Percentiles rank a stretch among this genome's conserved stretches.
phyloP scores from a whole-genome alignment of 2,888 invertebrate genomes.

The Agrochola macilenta region DNA sequence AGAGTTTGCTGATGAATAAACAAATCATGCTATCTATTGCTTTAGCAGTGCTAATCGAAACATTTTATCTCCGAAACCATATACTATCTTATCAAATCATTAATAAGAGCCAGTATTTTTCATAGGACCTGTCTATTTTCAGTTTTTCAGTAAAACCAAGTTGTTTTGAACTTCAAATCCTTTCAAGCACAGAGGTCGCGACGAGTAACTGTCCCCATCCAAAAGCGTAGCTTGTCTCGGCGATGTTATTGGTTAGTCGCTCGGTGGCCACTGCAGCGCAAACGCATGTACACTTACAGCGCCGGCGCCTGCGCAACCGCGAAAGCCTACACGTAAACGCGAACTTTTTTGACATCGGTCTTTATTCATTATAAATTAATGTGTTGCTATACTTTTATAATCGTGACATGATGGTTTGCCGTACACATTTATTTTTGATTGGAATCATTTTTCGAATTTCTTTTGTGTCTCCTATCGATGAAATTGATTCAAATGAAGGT shows the following conservation, averaged over 20 bases:
- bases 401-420: conserved; percentile 73
- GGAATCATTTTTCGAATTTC: conserved; percentile 82
- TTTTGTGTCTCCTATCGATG: conserved; percentile 82
- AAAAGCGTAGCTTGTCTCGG: conserved; percentile 69
- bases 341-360: conserved; percentile 28
- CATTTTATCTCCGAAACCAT: neutral
- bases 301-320: conserved; percentile 59
- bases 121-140: conserved; percentile 9
- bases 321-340: conserved; percentile 63
- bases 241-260: conserved; percentile 71
- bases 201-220: conserved; percentile 72
- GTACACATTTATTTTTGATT: conserved; percentile 78
- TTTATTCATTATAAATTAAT: conserved; percentile 41
- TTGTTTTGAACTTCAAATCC: conserved; percentile 67
- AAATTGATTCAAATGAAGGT: conserved; percentile 86
- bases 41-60: neutral
- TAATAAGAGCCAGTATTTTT: neutral
- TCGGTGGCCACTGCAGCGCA: conserved; percentile 69
- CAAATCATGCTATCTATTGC: neutral
- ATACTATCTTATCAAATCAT: neutral
- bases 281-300: conserved; percentile 68
- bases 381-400: conserved; percentile 62
- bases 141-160: conserved; percentile 26
- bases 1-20: neutral
- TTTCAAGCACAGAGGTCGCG: conserved; percentile 69